Evolutionary conservation across 2,888 invertebrate genomes (phyloP).

Genomic region (Ecliptopera silaceata): DNA sequence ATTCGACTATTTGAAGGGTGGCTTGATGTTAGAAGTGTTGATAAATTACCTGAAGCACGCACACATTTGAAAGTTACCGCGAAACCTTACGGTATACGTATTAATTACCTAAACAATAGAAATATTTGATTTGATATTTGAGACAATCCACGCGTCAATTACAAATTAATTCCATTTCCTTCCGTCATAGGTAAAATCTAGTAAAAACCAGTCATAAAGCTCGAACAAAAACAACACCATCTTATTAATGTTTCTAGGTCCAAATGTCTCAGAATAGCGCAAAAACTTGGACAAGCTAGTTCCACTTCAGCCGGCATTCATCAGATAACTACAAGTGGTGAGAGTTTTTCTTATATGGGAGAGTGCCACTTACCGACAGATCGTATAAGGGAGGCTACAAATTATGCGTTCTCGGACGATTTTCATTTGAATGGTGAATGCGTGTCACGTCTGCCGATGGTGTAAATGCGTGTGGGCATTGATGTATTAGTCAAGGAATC

Average conservation of each 20-base stretch:
- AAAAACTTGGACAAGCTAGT: conserved; percentile 40
- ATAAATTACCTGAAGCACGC: too few species aligned
- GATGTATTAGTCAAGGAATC: not conserved
- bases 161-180: too few species aligned
- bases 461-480: conserved; percentile 5
- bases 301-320: conserved; percentile 28
- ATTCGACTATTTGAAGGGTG: not conserved
- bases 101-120: too few species aligned
- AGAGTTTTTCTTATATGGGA: conserved; percentile 45
- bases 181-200: too few species aligned
- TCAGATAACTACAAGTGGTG: conserved; percentile 36
- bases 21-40: not conserved
- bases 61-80: too few species aligned
- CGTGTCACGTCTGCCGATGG: conserved; percentile 11
- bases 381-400: conserved; percentile 44
- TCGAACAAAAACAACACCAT: conserved; percentile 3
- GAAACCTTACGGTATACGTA: too few species aligned
- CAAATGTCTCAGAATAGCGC: conserved; percentile 23
- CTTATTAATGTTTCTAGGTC: conserved; percentile 17
- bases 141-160: too few species aligned
- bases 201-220: too few species aligned
- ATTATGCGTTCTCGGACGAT: conserved; percentile 42
- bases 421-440: conserved; percentile 43
- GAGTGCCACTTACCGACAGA: conserved; percentile 38
- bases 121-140: too few species aligned